Evolutionary conservation across 2,113 vertebrate species (phyloP), one percentile per base, ranked within the genome.

Genomic region (Gorsachius goisagi): DNA sequence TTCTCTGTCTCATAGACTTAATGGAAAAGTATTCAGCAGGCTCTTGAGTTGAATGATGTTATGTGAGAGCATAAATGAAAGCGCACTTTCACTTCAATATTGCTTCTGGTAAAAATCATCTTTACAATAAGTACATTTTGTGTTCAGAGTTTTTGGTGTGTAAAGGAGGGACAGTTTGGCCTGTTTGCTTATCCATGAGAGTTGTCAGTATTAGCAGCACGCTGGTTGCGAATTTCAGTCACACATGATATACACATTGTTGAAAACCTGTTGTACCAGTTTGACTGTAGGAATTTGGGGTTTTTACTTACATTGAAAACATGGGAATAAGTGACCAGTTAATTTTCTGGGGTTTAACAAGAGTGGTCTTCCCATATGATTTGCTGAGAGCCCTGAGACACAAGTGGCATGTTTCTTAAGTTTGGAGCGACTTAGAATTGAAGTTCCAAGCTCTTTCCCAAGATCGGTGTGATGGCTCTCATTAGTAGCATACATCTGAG

Each of bases 201-300:
- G 12, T 18, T 93, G 74, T 64, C 63, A 47, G 30, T 79, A 44
- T 86, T 83, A 28, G 83, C 30, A 89, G 9, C 24, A 21, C 15
- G 18, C 24, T 52, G 59, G 50, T 47, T 45, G 7, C 0, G 3
- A 72, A 63, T 22, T 79, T 79, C 47, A 68, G 58, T 88, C 79
- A 26, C 50, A 17, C 23, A 5, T 80, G 44, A 7, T n/a, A n/a
- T 56, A 56, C 16, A 39, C 7, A 5, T 55, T 82, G 74, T 86
- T 90, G 60, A 62, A 89, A 97, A 95, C 52, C 52, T 80, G 76
- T 74, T 94, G 76, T 64, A 77, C 92, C 53, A 71, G 81, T 92
- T 94, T 64, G 75, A 45, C 32, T 84, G 32, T 84, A 82, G 64
- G 45, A 50, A 11, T 93, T 59, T 35, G 33, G 47, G 35, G 3